Evolutionary conservation across 2,888 invertebrate species (phyloP).

Genomic region (Volucella inflata): DNA sequence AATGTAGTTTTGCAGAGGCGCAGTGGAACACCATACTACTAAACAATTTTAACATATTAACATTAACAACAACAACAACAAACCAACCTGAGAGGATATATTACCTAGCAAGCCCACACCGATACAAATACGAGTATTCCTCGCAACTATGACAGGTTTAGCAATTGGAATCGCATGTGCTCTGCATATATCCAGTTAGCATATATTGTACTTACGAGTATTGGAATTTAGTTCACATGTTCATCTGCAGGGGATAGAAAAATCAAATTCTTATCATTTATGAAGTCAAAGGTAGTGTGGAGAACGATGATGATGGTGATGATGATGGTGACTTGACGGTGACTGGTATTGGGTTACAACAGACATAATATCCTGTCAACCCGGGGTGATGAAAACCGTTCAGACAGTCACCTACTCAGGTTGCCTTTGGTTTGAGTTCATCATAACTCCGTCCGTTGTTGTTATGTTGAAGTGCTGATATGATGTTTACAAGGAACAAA

Average conservation of each 20-base stretch:
- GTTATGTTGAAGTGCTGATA: conserved; percentile 23
- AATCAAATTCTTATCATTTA: conserved; percentile 53
- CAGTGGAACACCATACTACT: conserved; percentile 11
- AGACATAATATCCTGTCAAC: conserved; percentile 51
- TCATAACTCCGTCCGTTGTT: conserved; percentile 4
- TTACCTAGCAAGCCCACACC: conserved; percentile 30
- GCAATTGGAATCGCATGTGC: neutral
- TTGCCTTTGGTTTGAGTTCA: conserved; percentile 5
- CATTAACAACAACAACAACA: conserved; percentile 9
- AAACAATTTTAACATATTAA: too few relatives aligned
- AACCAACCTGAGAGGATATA: neutral
- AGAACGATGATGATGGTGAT: neutral
- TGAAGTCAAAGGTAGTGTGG: neutral
- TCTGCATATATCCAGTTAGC: neutral
- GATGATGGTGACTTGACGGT: conserved; percentile 14
- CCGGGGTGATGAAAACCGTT: conserved; percentile 51
- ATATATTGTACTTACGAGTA: neutral
- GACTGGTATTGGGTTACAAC: conserved; percentile 52
- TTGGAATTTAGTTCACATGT: neutral
- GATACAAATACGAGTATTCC: neutral
- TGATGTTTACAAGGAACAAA: conserved; percentile 58
- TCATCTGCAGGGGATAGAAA: conserved; percentile 42
- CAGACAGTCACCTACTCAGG: conserved; percentile 21
- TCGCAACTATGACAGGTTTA: conserved; percentile 36
- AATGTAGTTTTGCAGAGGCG: conserved; percentile 64